Evolutionary conservation across 2,888 invertebrate species (phyloP), one percentile per base, ranked within the genome.

Genomic region (Spatulosminthurus flaviceps): DNA sequence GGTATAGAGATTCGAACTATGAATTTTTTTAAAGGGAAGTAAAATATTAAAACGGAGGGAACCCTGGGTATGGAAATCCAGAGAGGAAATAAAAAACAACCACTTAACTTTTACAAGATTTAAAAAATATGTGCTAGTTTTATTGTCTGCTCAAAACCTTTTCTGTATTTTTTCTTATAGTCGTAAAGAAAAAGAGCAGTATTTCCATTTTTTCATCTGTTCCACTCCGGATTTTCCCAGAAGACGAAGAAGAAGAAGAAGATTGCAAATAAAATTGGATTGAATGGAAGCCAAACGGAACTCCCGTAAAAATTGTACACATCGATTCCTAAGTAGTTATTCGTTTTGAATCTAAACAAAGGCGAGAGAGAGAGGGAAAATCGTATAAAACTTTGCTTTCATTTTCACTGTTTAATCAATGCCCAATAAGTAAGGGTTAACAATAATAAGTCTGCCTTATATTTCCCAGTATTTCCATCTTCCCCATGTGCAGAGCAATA

Each of bases 251-350:
- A n/a, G n/a, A n/a, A 26, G 21, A 69, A 9, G n/a, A 41, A 41
- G 41, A 71, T 26, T 22, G 22, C 61, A 61, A 29, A 74, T 61
- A 29, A 21, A 34, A 74, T 22, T 61, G 34, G 51, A 60, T 74
- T 74, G 74, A 60, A 60, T 74, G 28, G 41, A 22, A 51, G 61
- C 74, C 74, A 74, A 60, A 74, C 42, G 34, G 74, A 61, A 28
- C 34, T n/a, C n/a, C 21, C 21, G 64, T 64, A 64, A 64, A 64
- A 64, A 64, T 64, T 22, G 26, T 9, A 26, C 64, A 22, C 24
- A 16, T 64, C 64, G 64, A 64, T 64, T 11, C 11, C 24, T 22
- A 64, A 22, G 22, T 24, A 64, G 64, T 26, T 24, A 64, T 64
- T 64, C 64, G 24, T n/a, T 51, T 51, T 51, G n/a, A 24, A 64